These are phyloP conservation scores for Gouania willdenowi DNA, from an alignment of 2,797 vertebrate genomes.

Conservation along the genomic window DNA sequence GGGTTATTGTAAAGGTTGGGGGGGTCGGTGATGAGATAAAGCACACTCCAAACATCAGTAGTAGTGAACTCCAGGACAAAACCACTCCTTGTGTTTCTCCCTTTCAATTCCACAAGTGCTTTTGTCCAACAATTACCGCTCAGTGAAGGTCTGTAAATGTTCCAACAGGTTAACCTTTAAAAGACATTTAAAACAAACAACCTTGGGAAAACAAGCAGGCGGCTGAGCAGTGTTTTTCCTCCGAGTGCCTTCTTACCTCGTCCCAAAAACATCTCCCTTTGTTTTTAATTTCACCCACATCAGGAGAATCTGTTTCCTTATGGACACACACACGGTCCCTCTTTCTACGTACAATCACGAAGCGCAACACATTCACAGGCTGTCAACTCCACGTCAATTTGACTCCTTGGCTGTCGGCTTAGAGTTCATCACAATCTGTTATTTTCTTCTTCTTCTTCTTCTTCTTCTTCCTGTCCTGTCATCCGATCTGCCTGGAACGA, in stretches of 20 bases:
- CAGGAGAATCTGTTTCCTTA: constrained; percentile 1
- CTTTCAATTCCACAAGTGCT: constrained; percentile 23
- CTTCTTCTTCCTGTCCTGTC: constrained; percentile 9
- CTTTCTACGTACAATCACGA: constrained; percentile 5
- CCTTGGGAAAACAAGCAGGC: constrained; percentile 33
- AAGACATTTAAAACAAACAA: constrained; percentile 63
- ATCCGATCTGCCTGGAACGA: constrained; percentile 22
- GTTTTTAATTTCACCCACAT: constrained; percentile 15
- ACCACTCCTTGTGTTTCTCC: constrained; percentile 19
- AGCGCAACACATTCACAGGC: constrained; percentile 19
- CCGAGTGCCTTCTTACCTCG: constrained; percentile 10
- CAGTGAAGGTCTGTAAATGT: constrained; percentile 53
- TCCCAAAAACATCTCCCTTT: constrained; percentile 12
- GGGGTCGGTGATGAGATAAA: constrained; percentile 36
- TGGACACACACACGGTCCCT: constrained; percentile 3
- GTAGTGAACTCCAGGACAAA: constrained; percentile 3
- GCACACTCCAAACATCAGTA: constrained; percentile 21
- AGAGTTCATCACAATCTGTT: constrained; percentile 25
- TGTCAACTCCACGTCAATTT: constrained; percentile 23
- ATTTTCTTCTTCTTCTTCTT: constrained; percentile 5
- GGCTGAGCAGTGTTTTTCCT: constrained; percentile 30
- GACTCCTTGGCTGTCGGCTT: constrained; percentile 28
- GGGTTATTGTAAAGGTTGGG: constrained; percentile 23
- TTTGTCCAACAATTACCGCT: constrained; percentile 40
- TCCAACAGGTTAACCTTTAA: constrained; percentile 71